phyloP scores from a whole-genome alignment of 37 sponge, comb jelly and placozoan genomes.

The Cliona cf. orientalis region DNA sequence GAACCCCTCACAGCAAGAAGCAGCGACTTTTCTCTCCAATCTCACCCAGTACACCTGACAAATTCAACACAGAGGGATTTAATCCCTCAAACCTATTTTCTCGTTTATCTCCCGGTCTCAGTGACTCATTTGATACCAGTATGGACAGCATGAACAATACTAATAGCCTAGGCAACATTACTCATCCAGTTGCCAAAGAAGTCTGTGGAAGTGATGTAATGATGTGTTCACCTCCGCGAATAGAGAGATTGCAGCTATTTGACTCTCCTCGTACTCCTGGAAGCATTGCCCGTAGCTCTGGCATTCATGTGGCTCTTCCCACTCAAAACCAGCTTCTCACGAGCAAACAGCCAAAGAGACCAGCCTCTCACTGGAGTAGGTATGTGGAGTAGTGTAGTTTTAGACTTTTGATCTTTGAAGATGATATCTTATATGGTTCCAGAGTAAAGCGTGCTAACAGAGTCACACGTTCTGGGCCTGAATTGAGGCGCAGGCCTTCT shows the following conservation, averaged over 20 bases:
- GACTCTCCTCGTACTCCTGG: conserved; percentile 80
- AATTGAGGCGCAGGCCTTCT: conserved; percentile 50
- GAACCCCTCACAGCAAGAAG: conserved; percentile 41
- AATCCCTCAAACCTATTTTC: not conserved
- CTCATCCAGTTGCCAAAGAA: not conserved
- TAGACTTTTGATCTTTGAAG: not conserved
- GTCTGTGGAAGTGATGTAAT: conserved; percentile 2
- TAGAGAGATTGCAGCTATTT: conserved; percentile 72
- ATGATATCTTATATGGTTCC: not conserved
- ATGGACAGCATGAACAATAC: not conserved
- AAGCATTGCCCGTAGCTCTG: conserved; percentile 57
- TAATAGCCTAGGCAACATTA: not conserved
- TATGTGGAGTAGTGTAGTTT: not conserved
- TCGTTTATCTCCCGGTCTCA: conserved; percentile 2
- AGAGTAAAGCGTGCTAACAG: conserved; percentile 21
- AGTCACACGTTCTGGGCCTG: conserved; percentile 47
- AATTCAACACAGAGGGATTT: not conserved
- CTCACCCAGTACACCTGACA: conserved; percentile 17
- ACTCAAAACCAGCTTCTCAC: not conserved
- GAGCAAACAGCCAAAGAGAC: too few species aligned
- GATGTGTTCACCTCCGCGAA: conserved; percentile 42
- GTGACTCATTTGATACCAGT: conserved; percentile 11
- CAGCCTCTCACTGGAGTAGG: not conserved
- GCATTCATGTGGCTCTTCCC: conserved; percentile 5
- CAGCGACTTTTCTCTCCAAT: conserved; percentile 57